Evolutionary conservation across 2,888 invertebrate species (phyloP).

Genomic region (Ariolimax columbianus): DNA sequence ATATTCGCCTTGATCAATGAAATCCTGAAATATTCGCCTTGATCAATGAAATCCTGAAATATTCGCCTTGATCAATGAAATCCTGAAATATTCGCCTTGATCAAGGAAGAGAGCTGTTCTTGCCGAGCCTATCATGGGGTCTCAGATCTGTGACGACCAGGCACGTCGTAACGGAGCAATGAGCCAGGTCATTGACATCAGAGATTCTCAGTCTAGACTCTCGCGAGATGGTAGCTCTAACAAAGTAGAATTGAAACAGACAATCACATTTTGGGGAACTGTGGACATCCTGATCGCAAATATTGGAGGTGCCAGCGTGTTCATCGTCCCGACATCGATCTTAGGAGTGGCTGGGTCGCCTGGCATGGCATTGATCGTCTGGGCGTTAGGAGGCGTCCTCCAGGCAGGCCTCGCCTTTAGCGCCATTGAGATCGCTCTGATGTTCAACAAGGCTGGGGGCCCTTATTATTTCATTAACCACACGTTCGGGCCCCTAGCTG

Average conservation of each 20-base stretch:
- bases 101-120: too few species aligned
- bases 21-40: too few species aligned
- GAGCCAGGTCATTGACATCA: too few species aligned
- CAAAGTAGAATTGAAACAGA: slow-evolving; percentile 45
- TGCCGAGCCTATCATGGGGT: too few species aligned
- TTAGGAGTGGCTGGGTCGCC: slow-evolving; percentile 60
- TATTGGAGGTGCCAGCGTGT: slow-evolving; percentile 60
- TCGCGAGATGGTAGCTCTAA: too few species aligned
- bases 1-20: too few species aligned
- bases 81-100: too few species aligned
- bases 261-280: slow-evolving; percentile 50
- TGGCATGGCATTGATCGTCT: slow-evolving; percentile 59
- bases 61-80: too few species aligned
- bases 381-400: slow-evolving; percentile 60
- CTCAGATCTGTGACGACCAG: too few species aligned
- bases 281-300: slow-evolving; percentile 59
- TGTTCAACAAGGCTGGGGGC: slow-evolving; percentile 63
- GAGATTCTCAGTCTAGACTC: too few species aligned
- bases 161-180: too few species aligned
- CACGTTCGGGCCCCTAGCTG: slow-evolving; percentile 61
- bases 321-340: slow-evolving; percentile 62
- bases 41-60: too few species aligned
- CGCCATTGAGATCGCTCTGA: slow-evolving; percentile 62
- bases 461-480: slow-evolving; percentile 62
- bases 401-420: slow-evolving; percentile 60